Percentiles rank a stretch among this genome's conserved stretches.
These are phyloP conservation scores for Drosophila serrata DNA, from an alignment of 1,140 invertebrate genomes.

Conservation along the genomic window DNA sequence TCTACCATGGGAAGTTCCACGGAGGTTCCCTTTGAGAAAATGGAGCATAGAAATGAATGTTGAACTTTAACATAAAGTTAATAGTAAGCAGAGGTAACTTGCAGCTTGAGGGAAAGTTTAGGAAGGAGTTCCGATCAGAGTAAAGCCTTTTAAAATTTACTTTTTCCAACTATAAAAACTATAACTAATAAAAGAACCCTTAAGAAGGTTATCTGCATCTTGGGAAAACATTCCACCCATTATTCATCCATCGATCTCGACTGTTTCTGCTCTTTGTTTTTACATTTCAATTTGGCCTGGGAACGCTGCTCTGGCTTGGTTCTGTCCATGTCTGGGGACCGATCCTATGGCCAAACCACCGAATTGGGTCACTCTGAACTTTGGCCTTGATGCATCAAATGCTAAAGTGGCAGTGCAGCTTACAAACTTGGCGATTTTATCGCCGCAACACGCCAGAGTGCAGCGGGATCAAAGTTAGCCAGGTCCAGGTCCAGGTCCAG, in stretches of 20 bases:
- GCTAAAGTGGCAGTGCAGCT: slow-evolving; percentile 36
- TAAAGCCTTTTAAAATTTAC: not conserved
- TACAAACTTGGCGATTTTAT: slow-evolving; percentile 57
- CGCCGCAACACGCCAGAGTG: slow-evolving; percentile 76
- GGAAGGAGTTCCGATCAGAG: too few species aligned
- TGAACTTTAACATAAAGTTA: not conserved
- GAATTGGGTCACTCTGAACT: slow-evolving; percentile 81
- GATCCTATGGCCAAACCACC: slow-evolving; percentile 46
- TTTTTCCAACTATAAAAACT: not conserved
- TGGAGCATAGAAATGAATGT: slow-evolving; percentile 1
- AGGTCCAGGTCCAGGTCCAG: slow-evolving; percentile 24
- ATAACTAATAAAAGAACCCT: not conserved
- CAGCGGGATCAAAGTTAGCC: slow-evolving; percentile 77
- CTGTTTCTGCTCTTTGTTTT: slow-evolving; percentile 9
- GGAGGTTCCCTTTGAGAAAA: not conserved
- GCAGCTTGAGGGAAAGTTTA: slow-evolving; percentile 1
- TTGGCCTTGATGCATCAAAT: slow-evolving; percentile 68
- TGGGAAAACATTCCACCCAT: slow-evolving; percentile 22
- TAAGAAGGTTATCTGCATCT: slow-evolving; percentile 26
- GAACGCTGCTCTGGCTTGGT: slow-evolving; percentile 46
- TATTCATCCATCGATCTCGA: slow-evolving; percentile 19
- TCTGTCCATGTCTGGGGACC: not conserved
- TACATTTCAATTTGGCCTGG: slow-evolving; percentile 72
- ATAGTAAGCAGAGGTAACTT: slow-evolving; percentile 2
- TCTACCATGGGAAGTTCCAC: too few species aligned